Percentiles rank a stretch among this genome's conserved stretches.
phyloP scores from a whole-genome alignment of 1,140 invertebrate genomes.

The Apis dorsata region DNA sequence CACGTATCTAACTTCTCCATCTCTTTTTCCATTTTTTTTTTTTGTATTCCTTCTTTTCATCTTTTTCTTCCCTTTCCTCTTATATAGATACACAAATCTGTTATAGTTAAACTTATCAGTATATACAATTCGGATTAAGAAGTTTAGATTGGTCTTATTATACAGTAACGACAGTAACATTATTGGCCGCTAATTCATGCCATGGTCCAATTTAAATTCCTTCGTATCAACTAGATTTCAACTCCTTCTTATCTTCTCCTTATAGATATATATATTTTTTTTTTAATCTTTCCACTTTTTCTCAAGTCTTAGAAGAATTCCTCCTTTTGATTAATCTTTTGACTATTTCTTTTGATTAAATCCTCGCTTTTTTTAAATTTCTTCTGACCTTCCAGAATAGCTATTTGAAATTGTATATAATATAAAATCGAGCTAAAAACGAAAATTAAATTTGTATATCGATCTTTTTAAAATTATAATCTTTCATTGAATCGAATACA shows the following conservation, averaged over 20 bases:
- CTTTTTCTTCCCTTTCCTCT: neutral
- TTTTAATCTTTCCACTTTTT: neutral
- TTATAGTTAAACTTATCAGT: constrained; percentile 28
- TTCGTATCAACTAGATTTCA: constrained; percentile 38
- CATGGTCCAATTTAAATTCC: constrained; percentile 53
- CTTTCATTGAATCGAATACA: too few relatives aligned
- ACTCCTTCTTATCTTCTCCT: neutral
- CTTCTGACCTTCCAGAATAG: neutral
- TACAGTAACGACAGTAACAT: constrained; percentile 42
- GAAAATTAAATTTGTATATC: too few relatives aligned
- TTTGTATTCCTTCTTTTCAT: neutral
- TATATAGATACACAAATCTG: constrained; percentile 28
- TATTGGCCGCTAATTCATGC: constrained; percentile 46
- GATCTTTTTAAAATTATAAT: too few relatives aligned
- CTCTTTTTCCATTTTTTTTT: neutral
- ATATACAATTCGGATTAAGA: constrained; percentile 55
- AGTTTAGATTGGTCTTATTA: constrained; percentile 61
- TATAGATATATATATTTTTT: neutral
- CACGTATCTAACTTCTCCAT: constrained; percentile 6
- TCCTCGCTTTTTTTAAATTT: neutral
- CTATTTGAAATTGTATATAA: neutral
- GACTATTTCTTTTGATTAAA: neutral
- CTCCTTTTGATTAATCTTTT: neutral
- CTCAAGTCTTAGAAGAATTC: neutral
- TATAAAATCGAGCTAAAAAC: too few relatives aligned